Evolutionary conservation across 2,797 vertebrate species (phyloP), one percentile per base, ranked within the genome.

Genomic region (Aphelocoma californica): DNA sequence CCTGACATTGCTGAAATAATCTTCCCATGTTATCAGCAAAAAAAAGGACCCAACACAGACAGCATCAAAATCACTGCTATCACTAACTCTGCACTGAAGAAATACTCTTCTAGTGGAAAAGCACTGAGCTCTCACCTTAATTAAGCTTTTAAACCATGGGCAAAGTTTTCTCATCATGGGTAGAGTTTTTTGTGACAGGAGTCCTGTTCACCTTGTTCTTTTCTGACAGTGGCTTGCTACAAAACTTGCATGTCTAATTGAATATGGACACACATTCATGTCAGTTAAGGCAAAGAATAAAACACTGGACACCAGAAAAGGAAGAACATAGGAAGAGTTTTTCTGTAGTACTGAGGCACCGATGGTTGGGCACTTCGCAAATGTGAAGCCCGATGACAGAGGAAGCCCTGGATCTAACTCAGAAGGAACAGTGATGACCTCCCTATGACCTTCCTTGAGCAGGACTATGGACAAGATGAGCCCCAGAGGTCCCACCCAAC

Each of bases 221-320:
- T 73, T 61, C 47, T 74, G 40, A 70, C 10, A 62, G 10, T 38
- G 15, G 13, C 29, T 79, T 71, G 36, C 61, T 78, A 61, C 66
- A 61, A 77, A 53, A 24, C 31, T 51, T 74, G 17, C 31, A 62
- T 3, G 4, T 72, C 57, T 66, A 70, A 65, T 18, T 51, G 28
- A 79, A 83, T 19, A n/a, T 0, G 12, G 36, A 65, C 32, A 54
- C 23, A 80, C 9, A 70, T 32, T 57, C 13, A 23, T 18, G 26
- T 28, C 61, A 92, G 24, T n/a, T 66, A 93, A 71, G n/a, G 62
- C 25, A 69, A 86, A 58, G 26, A 86, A 81, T 28, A 83, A 77
- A 81, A 38, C 7, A 29, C 24, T 56, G 44, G 44, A 40, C 20
- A 42, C 20, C 15, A 64, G 26, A 50, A 72, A 79, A 88, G 21